phyloP scores from a whole-genome alignment of 2,797 vertebrate genomes.

The Mastacembelus armatus region DNA sequence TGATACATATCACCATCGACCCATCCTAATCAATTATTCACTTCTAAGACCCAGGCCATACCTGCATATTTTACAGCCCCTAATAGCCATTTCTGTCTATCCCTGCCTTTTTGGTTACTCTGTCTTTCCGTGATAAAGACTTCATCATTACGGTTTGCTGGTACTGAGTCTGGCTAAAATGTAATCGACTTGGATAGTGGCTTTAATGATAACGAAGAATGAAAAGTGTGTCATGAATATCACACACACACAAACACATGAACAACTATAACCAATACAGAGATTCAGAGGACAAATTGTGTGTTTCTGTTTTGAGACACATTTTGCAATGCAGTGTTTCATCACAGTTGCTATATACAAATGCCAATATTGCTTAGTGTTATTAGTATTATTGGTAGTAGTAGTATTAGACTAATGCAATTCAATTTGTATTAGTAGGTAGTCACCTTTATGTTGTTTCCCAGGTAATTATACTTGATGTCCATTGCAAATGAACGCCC shows the following conservation, averaged over 20 bases:
- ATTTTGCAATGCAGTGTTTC: too few relatives aligned
- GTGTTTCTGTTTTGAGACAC: not conserved
- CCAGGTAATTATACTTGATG: too few relatives aligned
- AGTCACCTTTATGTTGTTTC: too few relatives aligned
- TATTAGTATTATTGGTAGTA: too few relatives aligned
- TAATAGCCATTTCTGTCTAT: constrained; percentile 36
- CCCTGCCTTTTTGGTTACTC: constrained; percentile 10
- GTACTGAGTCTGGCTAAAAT: constrained; percentile 43
- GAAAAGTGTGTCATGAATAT: constrained; percentile 16
- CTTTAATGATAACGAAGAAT: constrained; percentile 19
- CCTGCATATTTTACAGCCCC: constrained; percentile 46
- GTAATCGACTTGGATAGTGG: constrained; percentile 13
- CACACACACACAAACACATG: not conserved
- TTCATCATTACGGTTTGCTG: constrained; percentile 1
- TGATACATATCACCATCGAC: constrained; percentile 65
- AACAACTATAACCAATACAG: not conserved
- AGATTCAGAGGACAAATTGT: not conserved
- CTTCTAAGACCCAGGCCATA: constrained; percentile 27
- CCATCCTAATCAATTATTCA: constrained; percentile 67
- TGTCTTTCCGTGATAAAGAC: constrained; percentile 44
- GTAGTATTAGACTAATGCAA: too few relatives aligned
- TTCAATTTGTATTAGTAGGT: too few relatives aligned
- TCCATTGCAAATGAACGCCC: too few relatives aligned
- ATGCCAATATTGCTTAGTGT: too few relatives aligned
- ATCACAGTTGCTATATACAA: too few relatives aligned